A percentile compares a stretch with the other conserved stretches of the same genome.
Conservation (phyloP, 2,113 vertebrate genomes). For the Engraulis encrasicolus region DNA sequence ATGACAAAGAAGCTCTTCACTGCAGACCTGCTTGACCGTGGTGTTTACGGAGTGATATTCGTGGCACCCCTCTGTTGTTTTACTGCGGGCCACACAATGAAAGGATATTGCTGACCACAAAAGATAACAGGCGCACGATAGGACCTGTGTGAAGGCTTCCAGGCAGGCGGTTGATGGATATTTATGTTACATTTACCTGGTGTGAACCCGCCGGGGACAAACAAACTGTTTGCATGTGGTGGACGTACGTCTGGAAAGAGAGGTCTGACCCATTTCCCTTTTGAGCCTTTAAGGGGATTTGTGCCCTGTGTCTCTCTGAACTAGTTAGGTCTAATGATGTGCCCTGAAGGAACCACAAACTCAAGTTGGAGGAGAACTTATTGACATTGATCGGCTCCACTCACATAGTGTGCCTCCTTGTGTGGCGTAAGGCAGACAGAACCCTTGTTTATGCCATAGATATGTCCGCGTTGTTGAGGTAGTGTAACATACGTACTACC, state of each 20-base stretch:
- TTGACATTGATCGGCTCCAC: background rate
- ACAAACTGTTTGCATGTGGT: conserved; percentile 49
- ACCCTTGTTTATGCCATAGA: no score
- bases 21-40: background rate
- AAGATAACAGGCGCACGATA: conserved; percentile 49
- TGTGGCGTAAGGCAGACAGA: no score
- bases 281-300: conserved; percentile 71
- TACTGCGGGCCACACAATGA: conserved; percentile 50
- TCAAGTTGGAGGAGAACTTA: conserved; percentile 22
- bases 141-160: conserved; percentile 40
- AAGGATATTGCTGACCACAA: conserved; percentile 57
- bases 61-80: conserved; percentile 37
- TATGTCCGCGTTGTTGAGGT: no score
- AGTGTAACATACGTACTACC: no score
- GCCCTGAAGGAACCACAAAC: conserved; percentile 13
- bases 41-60: conserved; percentile 33
- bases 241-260: conserved; percentile 52
- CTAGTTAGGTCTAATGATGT: conserved; percentile 54
- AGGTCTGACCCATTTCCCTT: conserved; percentile 59
- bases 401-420: background rate
- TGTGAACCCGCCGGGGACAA: conserved; percentile 33
- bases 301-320: conserved; percentile 45
- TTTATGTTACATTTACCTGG: conserved; percentile 60
- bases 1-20: background rate
- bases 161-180: conserved; percentile 42